These are phyloP conservation scores for Semnopithecus entellus DNA, from an alignment of 2,113 vertebrate genomes.

Conservation along the genomic window DNA sequence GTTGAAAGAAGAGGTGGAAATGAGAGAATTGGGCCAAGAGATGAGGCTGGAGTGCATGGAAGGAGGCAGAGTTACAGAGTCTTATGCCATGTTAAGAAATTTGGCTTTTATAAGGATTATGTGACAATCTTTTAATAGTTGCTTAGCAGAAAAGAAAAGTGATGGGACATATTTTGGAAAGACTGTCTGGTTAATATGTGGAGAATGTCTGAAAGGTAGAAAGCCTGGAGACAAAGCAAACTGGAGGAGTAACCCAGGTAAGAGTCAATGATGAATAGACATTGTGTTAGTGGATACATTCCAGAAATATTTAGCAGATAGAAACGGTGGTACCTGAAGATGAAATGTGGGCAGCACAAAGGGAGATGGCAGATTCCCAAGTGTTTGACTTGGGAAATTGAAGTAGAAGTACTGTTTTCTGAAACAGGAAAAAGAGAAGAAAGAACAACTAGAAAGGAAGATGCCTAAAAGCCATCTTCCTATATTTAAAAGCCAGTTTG, in stretches of 20 bases:
- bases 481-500: neutral
- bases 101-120: conserved; percentile 25
- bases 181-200: neutral
- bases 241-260: neutral
- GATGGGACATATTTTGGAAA: neutral
- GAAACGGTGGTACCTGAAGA: neutral
- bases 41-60: neutral
- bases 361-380: neutral
- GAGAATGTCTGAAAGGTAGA: neutral
- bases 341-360: neutral
- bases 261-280: neutral
- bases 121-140: neutral
- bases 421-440: neutral
- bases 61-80: neutral
- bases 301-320: neutral
- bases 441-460: neutral
- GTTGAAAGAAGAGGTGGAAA: neutral
- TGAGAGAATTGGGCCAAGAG: neutral
- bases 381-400: neutral
- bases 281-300: neutral
- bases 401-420: neutral
- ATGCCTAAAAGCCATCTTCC: neutral
- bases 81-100: neutral
- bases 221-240: neutral
- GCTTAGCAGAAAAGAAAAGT: neutral